Base-by-base conservation (phyloP, 1,140 invertebrate genomes). In the Paracyclopina nana region DNA sequence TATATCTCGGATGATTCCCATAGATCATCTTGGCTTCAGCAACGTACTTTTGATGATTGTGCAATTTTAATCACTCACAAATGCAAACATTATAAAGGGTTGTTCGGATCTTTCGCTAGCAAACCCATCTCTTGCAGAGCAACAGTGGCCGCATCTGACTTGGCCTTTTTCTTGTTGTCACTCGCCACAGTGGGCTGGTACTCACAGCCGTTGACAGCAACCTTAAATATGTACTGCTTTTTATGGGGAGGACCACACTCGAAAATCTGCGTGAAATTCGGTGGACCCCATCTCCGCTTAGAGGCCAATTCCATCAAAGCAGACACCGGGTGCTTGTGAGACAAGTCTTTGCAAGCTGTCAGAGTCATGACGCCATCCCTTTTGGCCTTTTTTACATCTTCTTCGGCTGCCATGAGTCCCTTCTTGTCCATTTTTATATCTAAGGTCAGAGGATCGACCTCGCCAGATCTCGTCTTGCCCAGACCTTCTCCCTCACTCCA, bases 401-500 rank as follows among this genome's bases (percentile, higher is more conserved):
- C 52, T 18, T 50, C 48, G 8, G 25, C 34, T n/a, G 52, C 20
- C n/a, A 44, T 27, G n/a, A 53, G 24, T 57, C 87, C 88, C 64
- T 80, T 82, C 57, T 91, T 87, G 62, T 96, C 88, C 53, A 86
- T 72, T 65, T 96, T 97, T 5, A 96, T 78, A 63, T 91, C 86
- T 0, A 95, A 67, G 40, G 83, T 68, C 1, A 96, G 67, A 0
- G 91, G 91, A 60, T 85, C 83, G 14, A 86, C 63, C 0, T 78
- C 74, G 0, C 91, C 91, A 57, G 88, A 83, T 63, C 86, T 87
- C 60, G 90, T 81, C 63, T 91, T 92, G 16, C 91, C 91, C 25
- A 97, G 70, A 34, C 90, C 90, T 65, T 87, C 83, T 1, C 91
- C 91, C 2, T 86, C 85, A 57, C 78, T 80, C 91, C 91, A 97